Percentiles rank a stretch among this genome's conserved stretches.
Conservation (phyloP, 2,888 invertebrate genomes). For the Magallana nippona region DNA sequence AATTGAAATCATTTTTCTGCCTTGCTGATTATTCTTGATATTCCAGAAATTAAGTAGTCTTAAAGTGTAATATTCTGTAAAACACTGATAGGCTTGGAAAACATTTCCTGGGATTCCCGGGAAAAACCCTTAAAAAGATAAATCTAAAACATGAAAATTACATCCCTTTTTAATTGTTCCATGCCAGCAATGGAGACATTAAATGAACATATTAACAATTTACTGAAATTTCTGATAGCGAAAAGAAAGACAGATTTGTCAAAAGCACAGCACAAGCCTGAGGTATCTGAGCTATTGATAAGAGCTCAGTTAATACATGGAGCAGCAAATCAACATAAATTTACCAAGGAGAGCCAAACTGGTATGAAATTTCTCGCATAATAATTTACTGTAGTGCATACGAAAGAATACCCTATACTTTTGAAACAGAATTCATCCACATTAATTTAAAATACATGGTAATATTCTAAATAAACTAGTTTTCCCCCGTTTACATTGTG, state of each 20-base stretch:
- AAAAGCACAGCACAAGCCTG: constrained; percentile 5
- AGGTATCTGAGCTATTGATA: constrained; percentile 12
- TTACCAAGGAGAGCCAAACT: neutral
- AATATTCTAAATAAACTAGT: too few species aligned
- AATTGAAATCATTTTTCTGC: too few species aligned
- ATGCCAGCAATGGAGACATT: constrained; percentile 24
- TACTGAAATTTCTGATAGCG: neutral
- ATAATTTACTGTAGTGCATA: too few species aligned
- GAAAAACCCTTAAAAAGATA: neutral
- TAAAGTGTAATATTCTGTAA: too few species aligned
- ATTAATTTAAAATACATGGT: too few species aligned
- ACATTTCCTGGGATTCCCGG: too few species aligned
- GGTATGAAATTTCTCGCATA: neutral
- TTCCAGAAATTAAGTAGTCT: too few species aligned
- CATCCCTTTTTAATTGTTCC: constrained; percentile 31
- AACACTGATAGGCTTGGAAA: too few species aligned
- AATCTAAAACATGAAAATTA: constrained; percentile 23
- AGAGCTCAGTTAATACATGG: neutral
- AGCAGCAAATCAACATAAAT: neutral
- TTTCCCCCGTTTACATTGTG: too few species aligned
- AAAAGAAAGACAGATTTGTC: neutral
- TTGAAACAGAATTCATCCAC: too few species aligned
- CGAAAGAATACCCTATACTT: too few species aligned
- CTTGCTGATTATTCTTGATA: too few species aligned
- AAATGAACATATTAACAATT: constrained; percentile 1